Evolutionary conservation across 2,113 vertebrate species (phyloP), one percentile per base, ranked within the genome.

Genomic region (Manacus vitellinus): DNA sequence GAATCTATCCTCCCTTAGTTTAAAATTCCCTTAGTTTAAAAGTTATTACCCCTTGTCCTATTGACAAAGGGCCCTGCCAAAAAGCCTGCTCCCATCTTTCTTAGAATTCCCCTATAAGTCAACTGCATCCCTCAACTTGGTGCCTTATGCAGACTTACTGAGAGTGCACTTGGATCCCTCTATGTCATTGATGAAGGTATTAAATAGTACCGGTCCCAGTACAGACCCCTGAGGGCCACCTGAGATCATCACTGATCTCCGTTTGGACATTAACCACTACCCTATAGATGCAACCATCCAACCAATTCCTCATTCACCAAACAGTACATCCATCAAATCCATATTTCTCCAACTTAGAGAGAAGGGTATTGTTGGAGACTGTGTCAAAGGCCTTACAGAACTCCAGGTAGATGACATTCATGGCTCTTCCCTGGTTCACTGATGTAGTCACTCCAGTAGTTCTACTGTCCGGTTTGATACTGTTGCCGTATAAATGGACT

Each of bases 341-440:
- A 3, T 61, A 12, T 6, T 14, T 70, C 27, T 23, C 23, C n/a
- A 43, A 3, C 31, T 62, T 47, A 62, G 39, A 68, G 58, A 49
- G 39, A 49, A 74, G 5, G 8, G 2, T n/a, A 9, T 21, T 73
- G 15, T 17, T 27, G 15, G 15, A 19, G 13, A 39, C 7, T 0
- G 0, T 31, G 16, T 23, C 24, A 55, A 68, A 68, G 6, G 14
- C 22, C 3, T 77, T 73, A 49, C 24, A 73, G 31, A 77, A 39
- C 1, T 24, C 18, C 30, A 43, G 22, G 22, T 0, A 81, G 10
- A 28, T 14, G 2, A n/a, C 11, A 56, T 28, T 21, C 3, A 4
- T 43, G n/a, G 7, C 17, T 71, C 21, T 82, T 76, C 12, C 15
- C 6, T 71, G 78, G 33, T 22, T 41, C 22, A 73, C 14, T 44